phyloP scores from a whole-genome alignment of 2,888 invertebrate species.

The Drosophila affinis region DNA sequence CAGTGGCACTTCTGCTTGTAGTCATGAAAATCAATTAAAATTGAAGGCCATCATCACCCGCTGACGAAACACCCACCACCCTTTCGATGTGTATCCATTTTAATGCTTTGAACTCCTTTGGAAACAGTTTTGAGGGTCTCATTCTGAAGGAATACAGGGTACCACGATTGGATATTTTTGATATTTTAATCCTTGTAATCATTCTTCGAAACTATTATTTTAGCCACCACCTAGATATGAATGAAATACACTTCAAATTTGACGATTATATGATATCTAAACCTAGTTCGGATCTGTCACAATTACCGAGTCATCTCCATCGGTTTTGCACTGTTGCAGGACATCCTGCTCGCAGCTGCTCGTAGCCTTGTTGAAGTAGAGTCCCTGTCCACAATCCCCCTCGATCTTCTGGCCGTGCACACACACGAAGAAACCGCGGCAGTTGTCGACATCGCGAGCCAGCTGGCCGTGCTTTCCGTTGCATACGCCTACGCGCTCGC shows the following conservation, averaged over 20 bases:
- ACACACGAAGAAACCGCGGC: slow-evolving; percentile 79
- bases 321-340: slow-evolving; percentile 60
- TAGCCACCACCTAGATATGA: slow-evolving; percentile 28
- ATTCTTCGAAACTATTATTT: background rate
- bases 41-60: no score
- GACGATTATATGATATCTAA: background rate
- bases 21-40: no score
- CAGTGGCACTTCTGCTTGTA: no score
- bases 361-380: slow-evolving; percentile 69
- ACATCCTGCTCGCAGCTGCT: slow-evolving; percentile 69
- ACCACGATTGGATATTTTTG: background rate
- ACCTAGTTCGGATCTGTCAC: background rate
- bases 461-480: slow-evolving; percentile 80
- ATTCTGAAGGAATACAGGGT: no score
- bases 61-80: no score
- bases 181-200: no score
- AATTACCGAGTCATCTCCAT: slow-evolving; percentile 11
- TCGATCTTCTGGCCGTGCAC: slow-evolving; percentile 80
- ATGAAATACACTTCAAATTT: background rate
- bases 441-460: slow-evolving; percentile 66
- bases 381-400: slow-evolving; percentile 61
- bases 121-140: no score
- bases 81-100: no score
- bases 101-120: no score
- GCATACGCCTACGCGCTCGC: slow-evolving; percentile 79